Percentiles rank a stretch among this genome's conserved stretches.
Conservation (phyloP, 1,140 invertebrate genomes). For the Ylistrum balloti region DNA sequence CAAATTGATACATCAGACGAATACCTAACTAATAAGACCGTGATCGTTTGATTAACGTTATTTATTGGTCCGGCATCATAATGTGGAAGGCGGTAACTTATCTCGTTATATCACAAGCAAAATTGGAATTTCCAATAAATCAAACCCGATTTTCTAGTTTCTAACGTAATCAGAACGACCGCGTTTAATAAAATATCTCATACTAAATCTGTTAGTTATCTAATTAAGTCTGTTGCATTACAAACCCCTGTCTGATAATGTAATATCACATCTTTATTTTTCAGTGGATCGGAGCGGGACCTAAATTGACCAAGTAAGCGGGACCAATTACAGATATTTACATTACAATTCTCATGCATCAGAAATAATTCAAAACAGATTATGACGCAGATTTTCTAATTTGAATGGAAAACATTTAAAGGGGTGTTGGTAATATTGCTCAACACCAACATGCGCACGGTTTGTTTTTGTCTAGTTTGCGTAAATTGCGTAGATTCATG, state of each 20-base stretch:
- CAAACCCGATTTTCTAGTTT: background rate
- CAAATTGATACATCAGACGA: background rate
- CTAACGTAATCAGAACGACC: background rate
- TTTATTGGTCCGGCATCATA: too few species aligned
- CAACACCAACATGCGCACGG: too few species aligned
- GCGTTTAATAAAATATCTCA: background rate
- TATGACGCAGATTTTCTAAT: background rate
- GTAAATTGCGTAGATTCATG: too few species aligned
- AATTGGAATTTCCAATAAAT: too few species aligned
- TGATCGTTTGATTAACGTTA: background rate
- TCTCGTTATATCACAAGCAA: too few species aligned
- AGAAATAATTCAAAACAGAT: background rate
- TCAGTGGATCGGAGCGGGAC: background rate
- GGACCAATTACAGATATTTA: background rate
- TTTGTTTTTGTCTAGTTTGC: too few species aligned
- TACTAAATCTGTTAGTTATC: background rate
- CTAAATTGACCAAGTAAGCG: background rate
- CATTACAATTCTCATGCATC: background rate
- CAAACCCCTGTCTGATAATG: background rate
- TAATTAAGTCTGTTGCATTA: background rate
- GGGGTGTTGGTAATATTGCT: too few species aligned
- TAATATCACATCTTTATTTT: background rate
- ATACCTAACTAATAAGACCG: background rate
- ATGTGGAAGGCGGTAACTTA: background rate
- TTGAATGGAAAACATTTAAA: too few species aligned